phyloP scores from a whole-genome alignment of 2,113 vertebrate species.

The Mesoclemmys tuberculata region DNA sequence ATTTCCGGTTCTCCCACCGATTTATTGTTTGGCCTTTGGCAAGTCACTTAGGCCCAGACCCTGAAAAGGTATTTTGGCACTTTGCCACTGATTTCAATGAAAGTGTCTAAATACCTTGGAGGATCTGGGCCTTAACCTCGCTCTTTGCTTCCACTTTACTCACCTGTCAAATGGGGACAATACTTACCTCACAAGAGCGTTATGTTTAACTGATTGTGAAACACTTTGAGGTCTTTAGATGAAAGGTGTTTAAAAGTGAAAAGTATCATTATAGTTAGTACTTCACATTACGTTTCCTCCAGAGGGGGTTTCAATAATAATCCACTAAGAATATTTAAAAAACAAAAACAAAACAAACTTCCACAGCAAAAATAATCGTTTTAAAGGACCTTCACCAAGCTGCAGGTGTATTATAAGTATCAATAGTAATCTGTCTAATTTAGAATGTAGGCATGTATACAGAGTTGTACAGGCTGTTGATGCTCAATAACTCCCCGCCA shows the following conservation, averaged over 20 bases:
- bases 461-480: background rate
- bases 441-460: background rate
- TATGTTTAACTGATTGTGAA: background rate
- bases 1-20: background rate
- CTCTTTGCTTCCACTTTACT: background rate
- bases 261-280: background rate
- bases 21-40: background rate
- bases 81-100: background rate
- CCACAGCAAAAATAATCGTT: background rate
- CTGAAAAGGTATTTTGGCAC: background rate
- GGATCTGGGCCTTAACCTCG: background rate
- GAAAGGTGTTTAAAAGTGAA: background rate
- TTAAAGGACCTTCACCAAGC: background rate
- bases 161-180: background rate
- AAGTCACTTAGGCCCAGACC: background rate
- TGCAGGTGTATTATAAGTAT: background rate
- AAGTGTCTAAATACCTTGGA: background rate
- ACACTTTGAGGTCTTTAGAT: background rate
- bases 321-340: background rate
- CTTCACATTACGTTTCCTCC: accelerated
- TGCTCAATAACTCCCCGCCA: background rate
- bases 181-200: background rate
- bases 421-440: background rate
- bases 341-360: background rate
- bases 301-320: background rate